These are phyloP conservation scores for Nyctibius grandis DNA, from an alignment of 2,797 vertebrate genomes.

Conservation along the genomic window DNA sequence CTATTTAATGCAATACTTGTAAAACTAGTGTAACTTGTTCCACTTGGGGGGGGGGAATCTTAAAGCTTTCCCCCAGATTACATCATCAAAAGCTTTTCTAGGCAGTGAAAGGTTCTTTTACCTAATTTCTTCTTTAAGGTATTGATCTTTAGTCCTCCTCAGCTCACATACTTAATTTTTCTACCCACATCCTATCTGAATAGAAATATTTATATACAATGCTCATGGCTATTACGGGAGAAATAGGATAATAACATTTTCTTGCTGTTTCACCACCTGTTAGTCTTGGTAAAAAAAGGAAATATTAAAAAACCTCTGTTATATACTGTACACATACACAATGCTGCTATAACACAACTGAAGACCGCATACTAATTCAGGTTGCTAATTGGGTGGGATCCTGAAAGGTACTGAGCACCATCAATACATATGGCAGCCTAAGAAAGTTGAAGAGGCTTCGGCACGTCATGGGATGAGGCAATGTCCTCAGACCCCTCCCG, in stretches of 20 bases:
- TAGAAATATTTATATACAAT: background rate
- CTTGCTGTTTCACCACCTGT: background rate
- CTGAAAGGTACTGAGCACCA: background rate
- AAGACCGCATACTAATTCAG: background rate
- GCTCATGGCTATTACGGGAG: background rate
- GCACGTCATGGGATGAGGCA: background rate
- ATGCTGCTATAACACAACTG: background rate
- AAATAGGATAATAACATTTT: background rate
- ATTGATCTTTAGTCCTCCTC: background rate
- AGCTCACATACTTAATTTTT: background rate
- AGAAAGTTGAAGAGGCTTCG: background rate
- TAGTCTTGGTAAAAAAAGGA: background rate
- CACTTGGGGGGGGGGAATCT: background rate
- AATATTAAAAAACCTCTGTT: background rate
- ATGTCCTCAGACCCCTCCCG: slow-evolving; percentile 50
- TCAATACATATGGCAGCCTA: background rate
- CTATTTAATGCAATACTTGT: slow-evolving; percentile 1
- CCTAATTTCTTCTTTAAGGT: background rate
- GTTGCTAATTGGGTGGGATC: background rate
- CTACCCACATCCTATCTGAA: background rate
- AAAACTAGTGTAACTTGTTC: background rate
- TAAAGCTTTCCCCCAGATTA: background rate
- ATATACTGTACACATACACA: background rate
- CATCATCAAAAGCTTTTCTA: background rate
- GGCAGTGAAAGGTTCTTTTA: background rate